Base-by-base conservation (phyloP, 2,797 vertebrate genomes). In the Labeo calbasu region DNA sequence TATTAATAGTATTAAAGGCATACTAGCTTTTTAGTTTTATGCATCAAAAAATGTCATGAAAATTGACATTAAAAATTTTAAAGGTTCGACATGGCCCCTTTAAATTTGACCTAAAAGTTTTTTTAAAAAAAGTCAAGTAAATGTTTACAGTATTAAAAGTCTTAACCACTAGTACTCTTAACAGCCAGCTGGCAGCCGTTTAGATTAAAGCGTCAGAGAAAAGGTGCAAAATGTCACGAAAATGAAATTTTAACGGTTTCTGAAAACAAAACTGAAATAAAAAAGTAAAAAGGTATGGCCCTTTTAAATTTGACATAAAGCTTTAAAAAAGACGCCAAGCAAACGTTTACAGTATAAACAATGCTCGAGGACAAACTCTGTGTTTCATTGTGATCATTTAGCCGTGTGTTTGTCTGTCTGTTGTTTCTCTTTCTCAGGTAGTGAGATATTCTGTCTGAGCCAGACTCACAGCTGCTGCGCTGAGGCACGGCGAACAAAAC, bases 381-480 rank as follows among this genome's bases (percentile, higher is more conserved):
- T 59, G 75, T 55, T 43, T 77, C 36, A 59, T 25, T 61, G 75
- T 46, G 59, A 63, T 50, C 23, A 14, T 65, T 68, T 65, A 73
- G 23, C 70, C n/a, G 28, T 11, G 25, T 82, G 80, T 82, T 65
- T 73, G 81, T 76, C 50, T 79, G 69, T 76, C 59, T 72, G 79
- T 77, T 51, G 46, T 72, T 55, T 82, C 65, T 69, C 25, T 57
- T 76, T 68, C 40, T 80, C 73, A 73, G 78, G 73, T 53, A 82
- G 61, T 77, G 43, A 80, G 80, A 85, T 81, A 85, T 85, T 84
- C 77, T 65, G 81, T 83, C 36, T n/a, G 68, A 81, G 73, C 73
- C 83, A 84, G 84, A 68, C 79, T 79, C 84, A 57, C 85, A 88
- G 83, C 85, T 88, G 83, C 72, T 68, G 72, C 19, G 51, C 81